Evolutionary conservation across 2,113 vertebrate genomes (phyloP), one percentile per base, ranked within the genome.

Genomic region (Scomber scombrus): DNA sequence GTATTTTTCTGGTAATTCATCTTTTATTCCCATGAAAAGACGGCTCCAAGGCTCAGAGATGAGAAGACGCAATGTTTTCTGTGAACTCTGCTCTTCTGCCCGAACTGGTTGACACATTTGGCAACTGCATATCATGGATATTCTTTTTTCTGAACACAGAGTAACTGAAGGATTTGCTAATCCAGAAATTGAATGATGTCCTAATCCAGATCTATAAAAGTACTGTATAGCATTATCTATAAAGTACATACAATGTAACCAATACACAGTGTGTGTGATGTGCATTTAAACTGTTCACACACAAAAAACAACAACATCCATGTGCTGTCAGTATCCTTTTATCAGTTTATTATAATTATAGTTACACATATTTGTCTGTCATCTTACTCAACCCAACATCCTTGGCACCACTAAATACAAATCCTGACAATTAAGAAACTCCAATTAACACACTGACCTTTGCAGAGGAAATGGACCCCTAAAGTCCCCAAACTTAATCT

Each of bases 101-200:
- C 69, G 47, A 77, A 29, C 56, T 47, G 31, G 23, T 60, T 43
- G 56, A 78, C 51, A 66, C 51, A 73, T 29, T 3, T 43, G 23
- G 21, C 52, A 40, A 34, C n/a, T 6, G 14, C 3, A 9, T 40
- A 40, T 40, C 9, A 21, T 10, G 5, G 2, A 31, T 5, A 16
- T 1, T 34, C 23, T 21, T 52, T 66, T 54, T 4, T 49, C 40
- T 49, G 13, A 18, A 45, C 1, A 15, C 13, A 11, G 29, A 51
- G 21, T 13, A 78, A 34, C 5, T 80, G 31, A n/a, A 19, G 49
- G 15, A 54, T 45, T 72, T 43, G 3, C 16, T 7, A 5, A 66
- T 26, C 29, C 23, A 52, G 46, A 52, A 5, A 79, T 11, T 11
- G 19, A n/a, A 2, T 19, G 5, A 40, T 11, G 11, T 45, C 40